Base-by-base conservation (phyloP, 2,113 vertebrate genomes). In the Gnathonemus longibarbis region DNA sequence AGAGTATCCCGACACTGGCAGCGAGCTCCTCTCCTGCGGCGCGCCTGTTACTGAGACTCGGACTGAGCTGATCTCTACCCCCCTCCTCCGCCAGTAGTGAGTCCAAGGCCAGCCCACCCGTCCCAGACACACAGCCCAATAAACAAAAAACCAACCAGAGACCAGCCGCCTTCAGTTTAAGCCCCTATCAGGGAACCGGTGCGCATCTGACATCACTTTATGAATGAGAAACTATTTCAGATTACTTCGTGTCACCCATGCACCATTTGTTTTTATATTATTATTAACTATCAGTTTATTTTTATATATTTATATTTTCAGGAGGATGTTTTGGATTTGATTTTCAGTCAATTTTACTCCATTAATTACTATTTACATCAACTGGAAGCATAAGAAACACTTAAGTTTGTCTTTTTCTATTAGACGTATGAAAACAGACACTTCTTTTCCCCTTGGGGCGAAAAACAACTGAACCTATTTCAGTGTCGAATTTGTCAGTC, bases 21-120 rank as follows among this genome's bases (percentile, higher is more conserved):
- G 93, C 92, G 93, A 92, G 94, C 95, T 92, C 93, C 94, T 95
- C 94, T 94, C 95, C 94, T 94, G 94, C 94, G 92, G 95, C 91
- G 94, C 93, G 74, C 92, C 93, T 94, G 95, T 94, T 94, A 94
- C 94, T 94, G 93, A 95, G 94, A 94, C 93, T 93, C 93, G 92
- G 91, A 92, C 94, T 93, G 93, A 94, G 94, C 92, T 94, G 94
- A 94, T 92, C 91, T 35, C 74, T 39, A 35, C 74, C 74, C 83
- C 21, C 83, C 83, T 24, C 88, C 90, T 89, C 92, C 88, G 90
- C 89, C 92, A 85, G 88, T 91, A 92, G 91, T 91, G 91, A 94
- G 92, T 94, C 93, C 24, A 91, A 91, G 95, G 94, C 94, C 95
- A 95, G 91, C 94, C 95, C 95, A 94, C 95, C 94, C 90, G 92